Conservation (phyloP, 2,888 invertebrate genomes). For the Caenorhabditis japonica region DNA sequence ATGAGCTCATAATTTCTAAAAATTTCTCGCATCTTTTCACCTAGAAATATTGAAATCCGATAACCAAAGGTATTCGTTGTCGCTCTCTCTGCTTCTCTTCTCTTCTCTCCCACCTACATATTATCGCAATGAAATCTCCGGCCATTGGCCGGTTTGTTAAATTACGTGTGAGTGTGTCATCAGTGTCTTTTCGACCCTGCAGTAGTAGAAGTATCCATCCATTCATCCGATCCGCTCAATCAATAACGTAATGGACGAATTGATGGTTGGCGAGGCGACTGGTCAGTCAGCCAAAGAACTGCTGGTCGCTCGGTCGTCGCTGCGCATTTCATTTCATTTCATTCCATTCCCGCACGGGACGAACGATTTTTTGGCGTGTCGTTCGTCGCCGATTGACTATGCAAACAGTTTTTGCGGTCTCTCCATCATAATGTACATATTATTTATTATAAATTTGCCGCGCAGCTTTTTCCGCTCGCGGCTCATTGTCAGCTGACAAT, state of each 20-base stretch:
- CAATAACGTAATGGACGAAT: constrained; percentile 45
- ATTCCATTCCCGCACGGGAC: constrained; percentile 47
- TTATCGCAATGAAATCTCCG: constrained; percentile 30
- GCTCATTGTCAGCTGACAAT: constrained; percentile 1
- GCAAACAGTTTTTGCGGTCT: constrained; percentile 42
- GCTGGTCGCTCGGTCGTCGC: no score
- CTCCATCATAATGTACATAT: constrained; percentile 31
- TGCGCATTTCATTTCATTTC: no score
- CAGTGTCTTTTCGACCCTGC: constrained; percentile 13
- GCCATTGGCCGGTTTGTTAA: constrained; percentile 8
- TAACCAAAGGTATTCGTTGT: constrained; percentile 33
- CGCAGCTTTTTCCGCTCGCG: constrained; percentile 12
- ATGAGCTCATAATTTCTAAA: no score
- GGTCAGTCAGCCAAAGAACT: constrained; percentile 39
- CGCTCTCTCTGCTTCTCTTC: constrained; percentile 27
- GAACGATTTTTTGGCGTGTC: constrained; percentile 19
- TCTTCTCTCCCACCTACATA: no score
- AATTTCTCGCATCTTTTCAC: no score
- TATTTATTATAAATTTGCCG: constrained; percentile 35
- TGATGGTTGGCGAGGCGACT: constrained; percentile 18
- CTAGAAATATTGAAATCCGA: no score
- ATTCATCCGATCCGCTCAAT: constrained; percentile 48
- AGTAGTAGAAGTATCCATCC: constrained; percentile 13
- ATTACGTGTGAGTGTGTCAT: constrained; percentile 24
- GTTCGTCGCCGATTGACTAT: constrained; percentile 48